Conservation (phyloP, 2,888 invertebrate species). For the Callyntrura sp. region DNA sequence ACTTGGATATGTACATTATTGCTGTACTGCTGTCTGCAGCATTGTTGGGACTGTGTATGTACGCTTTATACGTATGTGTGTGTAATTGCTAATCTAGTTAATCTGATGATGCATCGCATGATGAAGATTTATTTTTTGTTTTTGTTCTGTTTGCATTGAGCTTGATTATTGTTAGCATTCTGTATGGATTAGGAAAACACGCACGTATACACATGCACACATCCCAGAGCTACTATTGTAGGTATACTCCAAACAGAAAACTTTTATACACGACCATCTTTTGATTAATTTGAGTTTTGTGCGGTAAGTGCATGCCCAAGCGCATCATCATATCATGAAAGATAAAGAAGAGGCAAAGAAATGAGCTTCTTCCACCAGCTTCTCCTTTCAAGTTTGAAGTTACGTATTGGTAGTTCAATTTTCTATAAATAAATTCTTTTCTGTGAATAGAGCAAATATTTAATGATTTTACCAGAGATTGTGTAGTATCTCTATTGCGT, state of each 20-base stretch:
- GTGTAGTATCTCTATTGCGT: too few species aligned
- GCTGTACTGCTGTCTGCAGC: not conserved
- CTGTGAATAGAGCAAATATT: too few species aligned
- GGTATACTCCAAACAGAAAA: not conserved
- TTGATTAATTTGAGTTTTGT: not conserved
- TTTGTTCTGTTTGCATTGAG: not conserved
- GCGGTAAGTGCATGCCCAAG: not conserved
- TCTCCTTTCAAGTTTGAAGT: too few species aligned
- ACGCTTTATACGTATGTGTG: not conserved
- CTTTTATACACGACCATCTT: not conserved
- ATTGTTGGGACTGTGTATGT: not conserved
- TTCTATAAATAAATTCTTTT: too few species aligned
- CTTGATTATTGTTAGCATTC: not conserved
- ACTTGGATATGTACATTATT: not conserved
- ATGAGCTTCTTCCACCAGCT: not conserved
- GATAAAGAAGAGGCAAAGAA: not conserved
- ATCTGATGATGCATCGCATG: conserved; percentile 17
- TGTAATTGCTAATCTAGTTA: conserved; percentile 17
- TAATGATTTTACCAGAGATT: too few species aligned
- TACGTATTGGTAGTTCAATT: too few species aligned
- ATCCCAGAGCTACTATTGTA: not conserved
- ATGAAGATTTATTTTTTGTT: conserved; percentile 12
- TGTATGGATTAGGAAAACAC: not conserved
- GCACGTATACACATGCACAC: conserved; percentile 2
- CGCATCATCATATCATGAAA: not conserved